Base-by-base conservation (phyloP, 2,888 invertebrate genomes). In the Agonum fuliginosum region DNA sequence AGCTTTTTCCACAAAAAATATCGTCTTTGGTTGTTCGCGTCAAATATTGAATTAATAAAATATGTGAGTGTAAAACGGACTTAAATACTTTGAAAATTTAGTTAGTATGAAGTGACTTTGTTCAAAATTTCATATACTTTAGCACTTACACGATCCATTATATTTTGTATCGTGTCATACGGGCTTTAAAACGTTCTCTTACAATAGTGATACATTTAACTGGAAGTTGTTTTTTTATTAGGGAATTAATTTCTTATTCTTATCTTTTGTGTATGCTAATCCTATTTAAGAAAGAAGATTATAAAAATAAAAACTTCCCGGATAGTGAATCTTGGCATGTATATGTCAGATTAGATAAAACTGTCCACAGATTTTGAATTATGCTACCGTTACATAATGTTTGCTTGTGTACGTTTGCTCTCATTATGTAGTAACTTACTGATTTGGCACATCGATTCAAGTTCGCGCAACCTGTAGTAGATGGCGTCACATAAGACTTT, bases 401-500 rank as follows among this genome's bases (percentile, higher is more conserved):
- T 51, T 19, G 8, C 22, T 22, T 51, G n/a, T 22, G 20, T 22
- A 22, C 22, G 22, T 62, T 30, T 62, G 30, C 17, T 62, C 58
- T 54, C 27, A 58, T 58, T 58, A 58, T 30, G 30, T 22, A 51
- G 20, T 20, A 22, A 22, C 46, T 14, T 58, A 6, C 58, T 58
- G 58, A 58, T 58, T 58, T 58, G 58, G 58, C 58, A 58, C 58
- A 62, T 14, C n/a, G 30, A 62, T 62, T 30, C 19, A 27, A 62
- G 27, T 62, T 62, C 58, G 14, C 30, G 30, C 30, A 62, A 17
- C 27, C 14, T 62, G n/a, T n/a, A 10, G 17, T 62, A 62, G 58
- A 62, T 62, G 58, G 58, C 30, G 58, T 62, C 27, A 62, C 12
- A 27, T 10, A 14, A 30, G 14, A 62, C 27, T 8, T 62, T 62